phyloP scores from a whole-genome alignment of 1,140 invertebrate genomes.

The Globodera rostochiensis region DNA sequence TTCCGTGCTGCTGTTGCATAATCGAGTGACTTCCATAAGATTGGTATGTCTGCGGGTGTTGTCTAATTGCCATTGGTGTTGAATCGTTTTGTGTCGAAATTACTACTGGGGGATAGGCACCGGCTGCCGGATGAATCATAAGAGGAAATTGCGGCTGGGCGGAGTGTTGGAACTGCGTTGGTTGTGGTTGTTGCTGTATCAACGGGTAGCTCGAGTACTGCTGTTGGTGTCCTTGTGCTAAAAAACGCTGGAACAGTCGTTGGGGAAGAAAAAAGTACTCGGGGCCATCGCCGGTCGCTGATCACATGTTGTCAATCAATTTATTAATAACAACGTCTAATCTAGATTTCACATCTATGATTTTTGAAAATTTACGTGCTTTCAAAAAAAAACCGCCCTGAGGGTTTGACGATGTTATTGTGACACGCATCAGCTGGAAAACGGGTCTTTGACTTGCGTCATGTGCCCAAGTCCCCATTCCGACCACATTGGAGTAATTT shows the following conservation, averaged over 20 bases:
- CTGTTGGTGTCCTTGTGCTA: constrained; percentile 7
- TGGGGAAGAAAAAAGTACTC: too few relatives aligned
- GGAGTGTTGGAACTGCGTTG: neutral
- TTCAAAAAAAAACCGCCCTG: too few relatives aligned
- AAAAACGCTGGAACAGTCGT: neutral
- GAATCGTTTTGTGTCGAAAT: neutral
- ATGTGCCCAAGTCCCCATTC: too few relatives aligned
- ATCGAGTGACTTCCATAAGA: neutral
- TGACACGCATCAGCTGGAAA: too few relatives aligned
- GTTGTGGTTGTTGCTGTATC: neutral
- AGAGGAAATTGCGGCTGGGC: neutral
- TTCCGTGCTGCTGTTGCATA: constrained; percentile 6
- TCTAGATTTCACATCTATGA: too few relatives aligned
- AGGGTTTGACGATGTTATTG: too few relatives aligned
- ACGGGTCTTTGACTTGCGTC: too few relatives aligned
- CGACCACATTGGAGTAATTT: too few relatives aligned
- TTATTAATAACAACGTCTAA: too few relatives aligned
- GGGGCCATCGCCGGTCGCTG: too few relatives aligned
- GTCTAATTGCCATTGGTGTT: neutral
- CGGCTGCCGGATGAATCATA: neutral
- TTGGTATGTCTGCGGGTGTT: constrained; percentile 7
- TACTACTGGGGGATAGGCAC: neutral
- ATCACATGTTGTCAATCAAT: too few relatives aligned
- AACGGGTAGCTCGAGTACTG: neutral
- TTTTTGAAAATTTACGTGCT: too few relatives aligned